Base-by-base conservation (phyloP, 2,888 invertebrate genomes). In the Eubasilissa splendida region DNA sequence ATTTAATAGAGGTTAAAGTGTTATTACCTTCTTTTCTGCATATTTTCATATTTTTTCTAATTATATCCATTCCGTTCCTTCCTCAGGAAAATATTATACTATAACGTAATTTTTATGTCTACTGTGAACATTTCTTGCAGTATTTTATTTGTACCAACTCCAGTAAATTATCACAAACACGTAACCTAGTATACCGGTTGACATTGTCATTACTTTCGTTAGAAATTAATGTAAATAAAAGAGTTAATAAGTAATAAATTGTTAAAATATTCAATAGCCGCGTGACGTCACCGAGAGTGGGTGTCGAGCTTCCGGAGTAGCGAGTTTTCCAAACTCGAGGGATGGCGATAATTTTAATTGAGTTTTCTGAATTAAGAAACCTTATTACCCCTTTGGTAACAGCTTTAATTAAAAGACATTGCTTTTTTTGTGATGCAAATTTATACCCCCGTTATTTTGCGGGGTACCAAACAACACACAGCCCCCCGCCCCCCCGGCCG, bases 391-490 rank as follows among this genome's bases (percentile, higher is more conserved):
- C 86, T 88, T 80, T 76, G 82, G 81, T 83, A 78, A 87, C 88
- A 86, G 88, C 86, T 89, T 90, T 90, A 90, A 90, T 90, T 90
- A 90, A 90, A 89, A 88, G 89, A 88, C 88, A 88, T 88, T 88
- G 89, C 78, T 81, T 90, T 91, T 90, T 91, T 90, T 90, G 90
- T 90, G 89, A 91, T 91, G 90, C 90, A 90, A 90, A 90, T 90
- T 90, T 89, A 88, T 88, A 89, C 89, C 90, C 90, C 89, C 89
- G 10, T 42, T 68, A 88, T 11, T 33, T 14, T 68, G 8, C 68
- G 70, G 53, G 4, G 53, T n/a, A 10, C 22, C 33, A 3, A 60
- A 60, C n/a, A n/a, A 60, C 14, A 10, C 59, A 59, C 59, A 59
- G 10, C 22, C 22, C 22, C 1, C 22, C 22, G 22, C 22, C 22